A percentile compares a stretch with the other conserved stretches of the same genome.
These are phyloP conservation scores for Danio albolineatus DNA, from an alignment of 2,797 vertebrate genomes.

Conservation along the genomic window DNA sequence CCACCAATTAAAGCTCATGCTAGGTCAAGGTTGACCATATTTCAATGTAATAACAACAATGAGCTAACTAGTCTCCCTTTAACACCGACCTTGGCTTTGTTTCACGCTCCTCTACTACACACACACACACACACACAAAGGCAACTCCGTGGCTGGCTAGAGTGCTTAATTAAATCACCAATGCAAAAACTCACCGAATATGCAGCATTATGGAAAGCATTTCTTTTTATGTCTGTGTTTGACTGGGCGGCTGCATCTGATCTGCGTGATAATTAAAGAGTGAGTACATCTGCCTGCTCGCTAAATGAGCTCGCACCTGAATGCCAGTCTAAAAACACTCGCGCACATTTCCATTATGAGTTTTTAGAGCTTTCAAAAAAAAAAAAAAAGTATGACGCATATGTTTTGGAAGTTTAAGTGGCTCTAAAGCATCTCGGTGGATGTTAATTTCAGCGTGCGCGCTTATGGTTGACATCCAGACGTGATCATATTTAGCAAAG, in stretches of 20 bases:
- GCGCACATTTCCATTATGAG: constrained; percentile 41
- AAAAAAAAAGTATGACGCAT: constrained; percentile 21
- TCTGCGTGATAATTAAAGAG: constrained; percentile 55
- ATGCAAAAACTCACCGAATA: constrained; percentile 12
- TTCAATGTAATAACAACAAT: not conserved
- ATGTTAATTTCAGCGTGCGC: constrained; percentile 27
- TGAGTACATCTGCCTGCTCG: constrained; percentile 40
- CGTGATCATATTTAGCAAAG: constrained; percentile 60
- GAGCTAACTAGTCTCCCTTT: not conserved
- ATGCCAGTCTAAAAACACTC: constrained; percentile 27
- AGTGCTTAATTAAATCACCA: not conserved
- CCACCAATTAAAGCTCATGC: not conserved
- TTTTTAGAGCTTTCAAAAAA: constrained; percentile 45
- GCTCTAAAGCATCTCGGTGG: not conserved
- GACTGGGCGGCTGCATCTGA: constrained; percentile 20
- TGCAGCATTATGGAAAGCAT: constrained; percentile 10
- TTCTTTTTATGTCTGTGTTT: constrained; percentile 25
- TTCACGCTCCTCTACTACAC: constrained; percentile 12
- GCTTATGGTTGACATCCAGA: constrained; percentile 42
- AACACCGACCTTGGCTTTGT: constrained; percentile 15
- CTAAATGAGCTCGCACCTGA: constrained; percentile 26
- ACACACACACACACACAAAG: not conserved
- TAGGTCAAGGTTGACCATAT: constrained; percentile 1
- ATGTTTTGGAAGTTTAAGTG: constrained; percentile 38
- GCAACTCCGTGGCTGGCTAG: not conserved